Conservation (phyloP, 2,888 invertebrate genomes). For the Campoplex nolae region DNA sequence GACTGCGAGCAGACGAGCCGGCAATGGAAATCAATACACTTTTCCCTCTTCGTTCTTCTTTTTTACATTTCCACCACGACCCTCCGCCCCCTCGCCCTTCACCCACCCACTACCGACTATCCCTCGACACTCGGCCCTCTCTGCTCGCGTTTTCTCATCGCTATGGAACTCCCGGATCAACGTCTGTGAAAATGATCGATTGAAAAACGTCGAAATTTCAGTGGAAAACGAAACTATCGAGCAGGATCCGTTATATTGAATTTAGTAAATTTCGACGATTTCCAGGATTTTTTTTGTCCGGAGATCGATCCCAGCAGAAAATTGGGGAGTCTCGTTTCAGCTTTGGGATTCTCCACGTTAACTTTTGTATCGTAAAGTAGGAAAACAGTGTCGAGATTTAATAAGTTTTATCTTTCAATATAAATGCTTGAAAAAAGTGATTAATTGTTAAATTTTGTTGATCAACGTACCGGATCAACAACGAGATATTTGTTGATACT, state of each 20-base stretch:
- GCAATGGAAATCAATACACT: slow-evolving; percentile 78
- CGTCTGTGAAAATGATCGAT: neutral
- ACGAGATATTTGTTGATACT: too few species aligned
- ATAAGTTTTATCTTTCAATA: too few species aligned
- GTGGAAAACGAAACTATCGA: neutral
- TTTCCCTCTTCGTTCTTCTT: slow-evolving; percentile 44
- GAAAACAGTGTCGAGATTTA: too few species aligned
- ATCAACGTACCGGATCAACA: too few species aligned
- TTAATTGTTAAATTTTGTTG: too few species aligned
- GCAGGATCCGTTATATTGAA: too few species aligned
- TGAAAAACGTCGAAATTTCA: neutral
- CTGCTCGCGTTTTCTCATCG: neutral
- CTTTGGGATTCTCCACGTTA: too few species aligned
- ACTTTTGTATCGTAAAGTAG: too few species aligned
- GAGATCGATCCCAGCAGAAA: neutral
- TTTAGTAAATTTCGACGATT: neutral
- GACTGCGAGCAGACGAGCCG: slow-evolving; percentile 76
- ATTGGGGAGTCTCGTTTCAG: too few species aligned
- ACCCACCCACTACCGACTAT: too few species aligned
- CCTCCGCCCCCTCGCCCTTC: too few species aligned
- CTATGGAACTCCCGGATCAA: neutral
- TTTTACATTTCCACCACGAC: slow-evolving; percentile 25
- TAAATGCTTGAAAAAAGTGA: too few species aligned
- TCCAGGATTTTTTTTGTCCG: neutral
- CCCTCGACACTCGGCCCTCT: neutral